Evolutionary conservation across 2,797 vertebrate species (phyloP), one percentile per base, ranked within the genome.

Genomic region (Phylloscopus collybita): DNA sequence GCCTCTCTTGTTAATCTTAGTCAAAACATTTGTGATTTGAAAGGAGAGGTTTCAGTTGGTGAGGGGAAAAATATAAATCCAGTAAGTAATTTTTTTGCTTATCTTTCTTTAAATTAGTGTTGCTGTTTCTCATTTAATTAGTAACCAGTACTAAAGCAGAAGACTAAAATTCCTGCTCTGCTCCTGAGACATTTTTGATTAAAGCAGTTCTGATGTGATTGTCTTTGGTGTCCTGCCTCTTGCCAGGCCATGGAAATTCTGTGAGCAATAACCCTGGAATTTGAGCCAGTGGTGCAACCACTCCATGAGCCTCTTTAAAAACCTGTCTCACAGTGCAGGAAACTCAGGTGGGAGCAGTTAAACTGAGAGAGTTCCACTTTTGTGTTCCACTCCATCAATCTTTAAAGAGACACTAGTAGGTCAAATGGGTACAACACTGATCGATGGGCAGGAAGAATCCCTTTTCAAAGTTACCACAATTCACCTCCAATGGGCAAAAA

Each of bases 341-440:
- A 92, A 78, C 88, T 95, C 96, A 91, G 73, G 64, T 40, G 90
- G 95, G 94, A 95, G 29, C 92, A 66, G 76, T 91, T 66, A 92
- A 83, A 88, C 57, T 44, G 65, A 96, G 87, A 89, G 90, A 80
- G 93, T 88, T 93, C 92, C 92, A 92, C 89, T 96, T 96, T 86
- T 81, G 88, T 65, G 47, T 97, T 93, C 90, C 79, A 86, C 92
- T 67, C 87, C 88, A 97, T 96, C 96, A 81, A 27, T 97, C 97
- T 97, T 97, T 97, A 96, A 96, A 96, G 89, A 94, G 93, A 80
- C 67, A 53, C 86, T 15, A 21, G 90, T 61, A 96, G 95, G 95
- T 97, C 95, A 94, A 62, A 92, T 50, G 76, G 90, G 93, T 95
- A 93, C 93, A 92, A 47, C 78, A 27, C 66, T 90, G 92, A 92